Evolutionary conservation across 2,888 invertebrate species (phyloP).

Genomic region (Scaptomyza parva): DNA sequence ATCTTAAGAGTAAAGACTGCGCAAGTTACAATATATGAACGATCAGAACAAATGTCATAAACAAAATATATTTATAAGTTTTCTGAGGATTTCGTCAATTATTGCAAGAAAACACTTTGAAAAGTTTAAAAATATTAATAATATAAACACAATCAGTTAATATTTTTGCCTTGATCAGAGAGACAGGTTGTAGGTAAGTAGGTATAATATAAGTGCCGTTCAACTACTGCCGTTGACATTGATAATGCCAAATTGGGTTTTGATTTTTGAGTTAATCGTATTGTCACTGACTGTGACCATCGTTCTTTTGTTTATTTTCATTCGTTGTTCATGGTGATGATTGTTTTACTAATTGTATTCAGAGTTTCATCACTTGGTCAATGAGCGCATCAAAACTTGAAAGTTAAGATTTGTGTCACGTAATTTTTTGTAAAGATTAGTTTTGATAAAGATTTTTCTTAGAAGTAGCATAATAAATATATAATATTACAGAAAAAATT

Average conservation of each 20-base stretch:
- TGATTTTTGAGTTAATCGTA: background rate
- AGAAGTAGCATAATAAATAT: no score
- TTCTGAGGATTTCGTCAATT: no score
- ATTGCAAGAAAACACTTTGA: no score
- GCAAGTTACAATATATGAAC: no score
- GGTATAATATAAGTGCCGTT: constrained; percentile 11
- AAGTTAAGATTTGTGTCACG: background rate
- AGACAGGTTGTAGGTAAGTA: background rate
- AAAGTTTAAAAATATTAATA: no score
- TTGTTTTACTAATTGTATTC: constrained; percentile 14
- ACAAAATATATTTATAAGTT: no score
- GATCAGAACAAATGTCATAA: no score
- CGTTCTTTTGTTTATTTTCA: constrained; percentile 42
- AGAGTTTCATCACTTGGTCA: constrained; percentile 11
- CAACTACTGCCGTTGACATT: constrained; percentile 28
- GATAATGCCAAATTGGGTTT: constrained; percentile 32
- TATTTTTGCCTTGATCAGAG: constrained; percentile 25
- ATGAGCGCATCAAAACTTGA: constrained; percentile 1
- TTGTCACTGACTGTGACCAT: constrained; percentile 18
- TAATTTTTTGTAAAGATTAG: background rate
- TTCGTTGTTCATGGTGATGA: constrained; percentile 20
- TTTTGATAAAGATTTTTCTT: background rate
- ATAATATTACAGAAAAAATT: no score
- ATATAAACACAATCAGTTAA: background rate
- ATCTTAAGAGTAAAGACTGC: no score